Conservation (phyloP, 1,140 invertebrate genomes). For the Pseudomyrmex dendroicus region DNA sequence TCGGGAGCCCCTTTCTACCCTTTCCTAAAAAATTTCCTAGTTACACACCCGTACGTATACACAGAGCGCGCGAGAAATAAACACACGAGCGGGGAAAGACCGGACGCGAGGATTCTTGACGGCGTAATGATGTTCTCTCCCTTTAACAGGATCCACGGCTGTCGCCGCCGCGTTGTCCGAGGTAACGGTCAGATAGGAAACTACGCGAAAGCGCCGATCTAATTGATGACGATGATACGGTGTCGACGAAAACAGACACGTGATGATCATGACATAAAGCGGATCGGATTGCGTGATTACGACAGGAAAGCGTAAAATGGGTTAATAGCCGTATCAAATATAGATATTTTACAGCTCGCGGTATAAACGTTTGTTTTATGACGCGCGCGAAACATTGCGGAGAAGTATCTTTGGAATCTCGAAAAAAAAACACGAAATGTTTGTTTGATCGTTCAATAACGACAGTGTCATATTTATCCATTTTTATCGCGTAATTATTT, state of each 20-base stretch:
- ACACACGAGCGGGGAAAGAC: slow-evolving; percentile 15
- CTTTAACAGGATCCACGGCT: slow-evolving; percentile 61
- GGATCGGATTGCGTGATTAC: slow-evolving; percentile 22
- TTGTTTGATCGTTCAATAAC: background rate
- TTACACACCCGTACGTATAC: slow-evolving; percentile 45
- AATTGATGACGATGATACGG: slow-evolving; percentile 40
- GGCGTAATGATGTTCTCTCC: slow-evolving; percentile 62
- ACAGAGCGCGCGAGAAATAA: too few relatives aligned
- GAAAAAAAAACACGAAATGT: background rate
- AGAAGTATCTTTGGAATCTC: background rate
- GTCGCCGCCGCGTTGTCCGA: slow-evolving; percentile 13
- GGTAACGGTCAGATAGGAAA: slow-evolving; percentile 33
- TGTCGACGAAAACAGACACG: slow-evolving; percentile 30
- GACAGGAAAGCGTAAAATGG: slow-evolving; percentile 1
- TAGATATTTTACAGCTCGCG: slow-evolving; percentile 10
- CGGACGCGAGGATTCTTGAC: slow-evolving; percentile 36
- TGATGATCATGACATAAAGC: slow-evolving; percentile 24
- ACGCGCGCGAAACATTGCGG: background rate
- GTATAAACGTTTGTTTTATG: slow-evolving; percentile 6
- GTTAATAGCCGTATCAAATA: slow-evolving; percentile 11
- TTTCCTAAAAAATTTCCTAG: slow-evolving; percentile 52
- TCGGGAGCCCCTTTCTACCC: slow-evolving; percentile 30
- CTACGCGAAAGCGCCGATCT: slow-evolving; percentile 18
- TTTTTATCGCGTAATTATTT: background rate
- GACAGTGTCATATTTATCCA: background rate